phyloP scores from a whole-genome alignment of 2,888 invertebrate genomes.

The Candidula unifasciata region DNA sequence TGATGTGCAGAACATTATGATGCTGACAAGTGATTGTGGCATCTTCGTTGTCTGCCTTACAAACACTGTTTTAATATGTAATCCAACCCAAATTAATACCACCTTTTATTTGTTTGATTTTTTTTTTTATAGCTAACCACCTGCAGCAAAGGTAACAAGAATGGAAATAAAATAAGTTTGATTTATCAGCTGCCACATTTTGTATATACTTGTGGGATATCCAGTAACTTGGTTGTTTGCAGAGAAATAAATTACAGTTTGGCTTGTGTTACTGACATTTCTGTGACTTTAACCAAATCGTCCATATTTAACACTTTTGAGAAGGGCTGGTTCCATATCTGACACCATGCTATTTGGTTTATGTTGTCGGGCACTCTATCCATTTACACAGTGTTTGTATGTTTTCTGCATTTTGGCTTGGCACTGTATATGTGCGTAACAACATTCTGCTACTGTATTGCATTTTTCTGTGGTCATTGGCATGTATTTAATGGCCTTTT shows the following conservation, averaged over 20 bases:
- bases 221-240: background rate
- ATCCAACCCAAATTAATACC: background rate
- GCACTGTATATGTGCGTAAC: background rate
- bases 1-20: background rate
- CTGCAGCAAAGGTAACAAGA: slow-evolving; percentile 27
- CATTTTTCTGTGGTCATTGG: no score
- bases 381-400: no score
- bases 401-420: background rate
- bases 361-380: no score
- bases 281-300: background rate
- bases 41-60: background rate
- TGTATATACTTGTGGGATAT: background rate
- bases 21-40: background rate
- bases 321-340: no score
- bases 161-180: background rate
- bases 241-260: background rate
- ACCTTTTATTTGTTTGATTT: slow-evolving; percentile 23
- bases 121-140: slow-evolving; percentile 17
- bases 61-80: background rate
- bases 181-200: background rate
- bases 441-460: background rate
- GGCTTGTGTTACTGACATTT: background rate
- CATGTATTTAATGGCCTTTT: no score
- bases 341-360: no score
- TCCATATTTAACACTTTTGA: no score